Conservation (phyloP, 35 echinoderm and acorn worm species). For the Anneissia japonica region DNA sequence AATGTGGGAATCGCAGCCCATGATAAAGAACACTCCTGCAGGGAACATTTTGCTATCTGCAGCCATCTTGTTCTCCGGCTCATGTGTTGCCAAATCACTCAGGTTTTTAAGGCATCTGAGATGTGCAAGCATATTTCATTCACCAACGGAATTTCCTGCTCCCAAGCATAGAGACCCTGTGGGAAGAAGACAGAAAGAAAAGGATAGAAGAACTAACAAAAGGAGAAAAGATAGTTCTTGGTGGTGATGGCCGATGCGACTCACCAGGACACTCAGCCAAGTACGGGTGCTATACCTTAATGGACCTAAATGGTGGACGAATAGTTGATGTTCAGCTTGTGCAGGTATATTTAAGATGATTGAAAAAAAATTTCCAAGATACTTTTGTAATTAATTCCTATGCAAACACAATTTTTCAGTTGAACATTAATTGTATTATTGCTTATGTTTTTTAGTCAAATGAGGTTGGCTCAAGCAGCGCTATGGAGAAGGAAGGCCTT, state of each 20-base stretch:
- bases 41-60: slow-evolving; percentile 60
- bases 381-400: not conserved
- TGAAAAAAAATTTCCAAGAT: not conserved
- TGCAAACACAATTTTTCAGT: not conserved
- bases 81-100: slow-evolving; percentile 36
- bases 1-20: slow-evolving; percentile 42
- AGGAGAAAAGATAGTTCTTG: not conserved
- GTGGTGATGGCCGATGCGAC: not conserved
- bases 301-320: not conserved
- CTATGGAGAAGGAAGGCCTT: slow-evolving; percentile 20
- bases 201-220: not conserved
- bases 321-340: slow-evolving; percentile 5
- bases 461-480: not conserved
- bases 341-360: not conserved
- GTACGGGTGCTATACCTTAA: not conserved
- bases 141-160: not conserved
- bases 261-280: slow-evolving; percentile 3
- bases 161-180: not conserved
- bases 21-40: slow-evolving; percentile 41
- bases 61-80: slow-evolving; percentile 48
- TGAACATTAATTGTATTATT: not conserved
- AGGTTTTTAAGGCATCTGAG: not conserved
- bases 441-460: not conserved
- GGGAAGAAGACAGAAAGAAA: not conserved
- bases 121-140: not conserved